Evolutionary conservation across 1,140 invertebrate genomes (phyloP), one percentile per base, ranked within the genome.

Genomic region (Mizuhopecten yessoensis): DNA sequence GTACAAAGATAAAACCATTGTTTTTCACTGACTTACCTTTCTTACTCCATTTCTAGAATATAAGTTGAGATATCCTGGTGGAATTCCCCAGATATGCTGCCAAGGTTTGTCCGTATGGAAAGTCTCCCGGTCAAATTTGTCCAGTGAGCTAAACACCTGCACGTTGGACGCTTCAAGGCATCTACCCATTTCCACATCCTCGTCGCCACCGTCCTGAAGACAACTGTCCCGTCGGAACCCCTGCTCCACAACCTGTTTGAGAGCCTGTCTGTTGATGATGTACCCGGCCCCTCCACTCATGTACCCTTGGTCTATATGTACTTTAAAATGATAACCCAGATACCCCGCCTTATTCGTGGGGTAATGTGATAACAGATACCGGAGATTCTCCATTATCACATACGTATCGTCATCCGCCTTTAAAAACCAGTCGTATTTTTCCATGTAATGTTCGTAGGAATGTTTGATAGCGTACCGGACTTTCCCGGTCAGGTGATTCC

Each of bases 331-430:
- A 89, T 95, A 95, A 7, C 96, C 96, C 57, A 95, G 95, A 75
- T 90, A 93, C 15, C 92, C 94, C 86, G 93, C 93, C 91, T 90
- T 91, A 90, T 91, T 92, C 87, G 93, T 89, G 91, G 93, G 88
- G 91, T 95, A 94, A n/a, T 95, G 89, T 20, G 98, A 97, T 17
- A 99, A 95, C 98, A 99, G 98, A 95, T 98, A 99, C 57, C 96
- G 92, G 34, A 97, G 94, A 93, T 97, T 97, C 92, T 97, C 96
- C 34, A 97, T 89, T 3, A 96, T 94, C 10, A 97, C 98, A 97
- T 96, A 99, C 97, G 98, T 99, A 95, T 99, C 98, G 96, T 99
- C 98, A 95, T 99, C 99, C 39, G 98, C 98, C 96, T 99, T 99
- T 91, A 99, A 97, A 95, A 99, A 99, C 98, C 98, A 99, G 96